phyloP scores from a whole-genome alignment of 1,140 invertebrate genomes.

The Drosophila pseudoobscura region DNA sequence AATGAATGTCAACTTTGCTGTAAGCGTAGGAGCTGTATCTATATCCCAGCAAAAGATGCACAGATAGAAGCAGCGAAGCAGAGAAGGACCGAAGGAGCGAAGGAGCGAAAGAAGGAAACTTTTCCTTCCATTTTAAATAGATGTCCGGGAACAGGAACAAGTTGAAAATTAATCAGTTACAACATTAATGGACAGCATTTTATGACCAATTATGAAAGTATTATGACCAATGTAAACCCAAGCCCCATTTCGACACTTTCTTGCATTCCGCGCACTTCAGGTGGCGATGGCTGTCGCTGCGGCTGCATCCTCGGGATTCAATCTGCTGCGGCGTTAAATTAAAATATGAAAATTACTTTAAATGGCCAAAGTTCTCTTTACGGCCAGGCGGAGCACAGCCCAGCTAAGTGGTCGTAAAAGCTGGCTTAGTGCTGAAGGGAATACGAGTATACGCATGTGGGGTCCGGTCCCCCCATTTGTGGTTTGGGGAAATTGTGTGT shows the following conservation, averaged over 20 bases:
- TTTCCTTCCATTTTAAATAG: conserved; percentile 31
- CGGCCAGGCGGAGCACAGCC: conserved; percentile 7
- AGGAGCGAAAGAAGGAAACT: not conserved
- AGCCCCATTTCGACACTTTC: not conserved
- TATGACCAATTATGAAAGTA: conserved; percentile 49
- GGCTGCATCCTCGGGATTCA: conserved; percentile 24
- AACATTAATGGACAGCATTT: conserved; percentile 45
- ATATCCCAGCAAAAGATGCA: conserved; percentile 11
- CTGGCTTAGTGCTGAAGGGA: conserved; percentile 27
- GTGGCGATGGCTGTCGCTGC: not conserved
- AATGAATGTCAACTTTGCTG: conserved; percentile 72
- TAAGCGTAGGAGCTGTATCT: conserved; percentile 26
- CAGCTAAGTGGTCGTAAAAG: no score
- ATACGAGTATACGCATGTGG: conserved; percentile 11
- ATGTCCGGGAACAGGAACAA: not conserved
- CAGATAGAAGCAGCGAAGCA: not conserved
- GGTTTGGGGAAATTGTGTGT: conserved; percentile 1
- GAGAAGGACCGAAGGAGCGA: not conserved
- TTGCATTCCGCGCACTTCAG: conserved; percentile 1
- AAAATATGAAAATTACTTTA: conserved; percentile 41
- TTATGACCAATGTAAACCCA: conserved; percentile 2
- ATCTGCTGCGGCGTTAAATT: conserved; percentile 15
- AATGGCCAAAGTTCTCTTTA: conserved; percentile 36
- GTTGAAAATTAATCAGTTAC: conserved; percentile 55
- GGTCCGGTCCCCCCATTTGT: not conserved